A percentile compares a stretch with the other conserved stretches of the same genome.
Evolutionary conservation across 1,140 invertebrate species (phyloP).

Genomic region (Pentalonia nigronervosa): DNA sequence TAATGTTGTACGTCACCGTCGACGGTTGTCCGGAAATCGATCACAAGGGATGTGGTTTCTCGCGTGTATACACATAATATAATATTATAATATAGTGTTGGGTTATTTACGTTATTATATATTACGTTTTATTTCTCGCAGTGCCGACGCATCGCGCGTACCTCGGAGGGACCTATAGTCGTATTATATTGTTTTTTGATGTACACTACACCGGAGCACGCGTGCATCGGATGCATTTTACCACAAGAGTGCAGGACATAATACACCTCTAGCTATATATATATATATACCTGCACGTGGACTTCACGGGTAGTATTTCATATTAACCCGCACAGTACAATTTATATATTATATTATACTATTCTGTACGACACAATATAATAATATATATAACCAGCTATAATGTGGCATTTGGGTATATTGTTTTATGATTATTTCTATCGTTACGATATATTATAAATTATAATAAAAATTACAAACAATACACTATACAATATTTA

Average conservation of each 20-base stretch:
- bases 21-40: background rate
- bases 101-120: background rate
- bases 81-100: background rate
- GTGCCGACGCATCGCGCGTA: background rate
- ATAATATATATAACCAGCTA: no score
- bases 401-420: no score
- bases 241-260: background rate
- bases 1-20: background rate
- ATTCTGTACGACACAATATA: background rate
- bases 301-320: background rate
- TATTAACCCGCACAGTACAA: background rate
- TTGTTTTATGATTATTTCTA: no score
- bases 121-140: background rate
- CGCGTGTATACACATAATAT: background rate
- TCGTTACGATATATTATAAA: no score
- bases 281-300: no score
- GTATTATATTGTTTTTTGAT: background rate
- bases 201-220: background rate
- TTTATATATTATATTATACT: background rate
- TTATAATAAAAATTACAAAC: no score
- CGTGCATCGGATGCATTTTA: background rate
- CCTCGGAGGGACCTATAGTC: background rate
- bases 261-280: background rate
- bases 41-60: constrained; percentile 30
- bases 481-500: no score